Evolutionary conservation across 2,888 invertebrate genomes (phyloP).

Genomic region (Apamea monoglypha): DNA sequence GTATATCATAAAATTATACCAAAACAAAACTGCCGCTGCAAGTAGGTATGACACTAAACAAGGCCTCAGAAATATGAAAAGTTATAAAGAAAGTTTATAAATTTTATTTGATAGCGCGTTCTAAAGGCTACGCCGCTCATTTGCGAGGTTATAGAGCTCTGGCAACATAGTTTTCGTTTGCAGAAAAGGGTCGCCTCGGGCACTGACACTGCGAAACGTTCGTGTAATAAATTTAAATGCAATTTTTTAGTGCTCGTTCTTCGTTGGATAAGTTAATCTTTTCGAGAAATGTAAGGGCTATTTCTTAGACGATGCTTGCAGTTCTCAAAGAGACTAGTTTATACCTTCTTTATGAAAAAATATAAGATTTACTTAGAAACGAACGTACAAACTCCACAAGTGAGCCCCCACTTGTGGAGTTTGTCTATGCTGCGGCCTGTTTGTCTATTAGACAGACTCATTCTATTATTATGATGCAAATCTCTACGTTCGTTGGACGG

Average conservation of each 20-base stretch:
- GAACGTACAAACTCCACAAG: no score
- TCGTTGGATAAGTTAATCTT: slow-evolving; percentile 6
- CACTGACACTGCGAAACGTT: slow-evolving; percentile 14
- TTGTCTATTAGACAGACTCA: neutral
- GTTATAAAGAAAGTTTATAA: slow-evolving; percentile 6
- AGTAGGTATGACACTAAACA: neutral
- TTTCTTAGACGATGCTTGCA: slow-evolving; percentile 3
- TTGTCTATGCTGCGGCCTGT: no score
- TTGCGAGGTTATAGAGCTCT: slow-evolving; percentile 32
- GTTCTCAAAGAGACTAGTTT: neutral
- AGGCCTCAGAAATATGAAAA: neutral
- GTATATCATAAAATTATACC: neutral
- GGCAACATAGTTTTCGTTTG: slow-evolving; percentile 21
- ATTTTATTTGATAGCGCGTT: slow-evolving; percentile 31
- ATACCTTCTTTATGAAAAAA: neutral
- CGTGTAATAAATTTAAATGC: slow-evolving; percentile 40
- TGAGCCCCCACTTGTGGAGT: no score
- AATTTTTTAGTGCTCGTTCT: slow-evolving; percentile 23
- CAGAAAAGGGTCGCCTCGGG: slow-evolving; percentile 12
- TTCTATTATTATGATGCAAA: no score
- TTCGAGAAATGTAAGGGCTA: neutral
- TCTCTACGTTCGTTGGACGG: no score
- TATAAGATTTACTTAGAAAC: neutral
- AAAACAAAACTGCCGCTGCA: neutral
- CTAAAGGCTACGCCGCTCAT: slow-evolving; percentile 30